phyloP scores from a whole-genome alignment of 37 sponge, comb jelly and placozoan species.

The Petrosia ficiformis region DNA sequence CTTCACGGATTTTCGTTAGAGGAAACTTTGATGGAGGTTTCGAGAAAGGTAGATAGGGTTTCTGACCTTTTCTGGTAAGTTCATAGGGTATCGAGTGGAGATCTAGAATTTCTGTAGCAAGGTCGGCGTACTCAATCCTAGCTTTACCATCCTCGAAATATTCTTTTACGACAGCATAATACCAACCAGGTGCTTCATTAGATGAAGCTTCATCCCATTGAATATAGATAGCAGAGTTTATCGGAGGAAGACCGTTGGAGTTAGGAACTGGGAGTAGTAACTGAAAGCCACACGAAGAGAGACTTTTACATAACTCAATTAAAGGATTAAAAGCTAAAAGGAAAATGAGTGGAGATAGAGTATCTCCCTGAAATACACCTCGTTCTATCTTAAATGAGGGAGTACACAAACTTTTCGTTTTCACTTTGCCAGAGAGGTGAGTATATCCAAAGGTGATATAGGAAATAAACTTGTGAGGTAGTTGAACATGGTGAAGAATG shows the following conservation, averaged over 20 bases:
- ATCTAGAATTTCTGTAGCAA: neutral
- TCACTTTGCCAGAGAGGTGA: no score
- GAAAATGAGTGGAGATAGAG: neutral
- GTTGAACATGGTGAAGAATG: no score
- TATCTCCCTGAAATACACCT: slow-evolving; percentile 6
- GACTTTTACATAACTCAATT: neutral
- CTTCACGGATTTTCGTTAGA: neutral
- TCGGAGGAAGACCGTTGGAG: neutral
- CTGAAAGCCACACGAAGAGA: neutral
- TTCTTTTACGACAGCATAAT: neutral
- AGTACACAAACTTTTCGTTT: no score
- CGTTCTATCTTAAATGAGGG: no score
- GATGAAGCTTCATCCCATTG: neutral
- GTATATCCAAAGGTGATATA: no score
- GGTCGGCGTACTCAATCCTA: neutral
- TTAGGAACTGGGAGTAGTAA: slow-evolving; percentile 1
- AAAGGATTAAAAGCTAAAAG: neutral
- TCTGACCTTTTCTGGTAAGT: neutral
- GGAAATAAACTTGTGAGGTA: no score
- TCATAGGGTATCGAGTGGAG: neutral
- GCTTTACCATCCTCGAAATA: neutral
- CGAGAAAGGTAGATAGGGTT: neutral
- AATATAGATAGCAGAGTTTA: neutral
- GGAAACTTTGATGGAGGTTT: neutral
- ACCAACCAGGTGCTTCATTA: neutral